Evolutionary conservation across 2,113 vertebrate species (phyloP), one percentile per base, ranked within the genome.

Genomic region (Gallinago jamesoni): DNA sequence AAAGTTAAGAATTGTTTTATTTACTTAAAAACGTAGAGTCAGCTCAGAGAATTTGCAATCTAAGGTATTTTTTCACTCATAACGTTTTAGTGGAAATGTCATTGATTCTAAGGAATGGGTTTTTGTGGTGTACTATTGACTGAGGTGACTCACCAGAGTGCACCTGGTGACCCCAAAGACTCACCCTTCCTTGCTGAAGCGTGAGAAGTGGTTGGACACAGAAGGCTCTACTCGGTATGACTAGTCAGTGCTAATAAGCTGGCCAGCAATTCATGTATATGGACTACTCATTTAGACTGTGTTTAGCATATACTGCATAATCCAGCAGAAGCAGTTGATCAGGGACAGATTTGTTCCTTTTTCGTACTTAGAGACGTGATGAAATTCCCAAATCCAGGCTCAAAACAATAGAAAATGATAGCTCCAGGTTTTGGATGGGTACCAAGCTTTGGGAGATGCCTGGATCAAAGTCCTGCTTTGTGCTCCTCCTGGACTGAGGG

Each of bases 401-500:
- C 45, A 48, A 60, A 87, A 47, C 10, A 19, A 33, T 6, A 70
- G 24, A n/a, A 87, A 62, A 93, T 7, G 2, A 22, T 60, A 78
- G 7, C 12, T 82, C 12, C 17, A 64, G 33, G 21, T 73, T 90
- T 86, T 41, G 66, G 30, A 79, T 41, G 66, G 30, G 76, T 25
- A n/a, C 12, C 31, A 74, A 68, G 7, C 13, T 37, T 0, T 39
- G 41, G 70, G 50, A 75, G 25, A 56, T 55, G 19, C 7, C 22
- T 78, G 39, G 24, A 57, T 70, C 47, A 17, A 14, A 64, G 53
- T 66, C n/a, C n/a, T 64, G 63, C 19, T 30, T 33, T 76, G 20
- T 28, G 57, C 41, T n/a, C 7, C 23, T 80, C 45, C 55, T 66
- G 45, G 57, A 69, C n/a, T 0, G 1, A 85, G 22, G 0, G 3